Base-by-base conservation (phyloP, 2,797 vertebrate species). In the Pangasius larnaudii region DNA sequence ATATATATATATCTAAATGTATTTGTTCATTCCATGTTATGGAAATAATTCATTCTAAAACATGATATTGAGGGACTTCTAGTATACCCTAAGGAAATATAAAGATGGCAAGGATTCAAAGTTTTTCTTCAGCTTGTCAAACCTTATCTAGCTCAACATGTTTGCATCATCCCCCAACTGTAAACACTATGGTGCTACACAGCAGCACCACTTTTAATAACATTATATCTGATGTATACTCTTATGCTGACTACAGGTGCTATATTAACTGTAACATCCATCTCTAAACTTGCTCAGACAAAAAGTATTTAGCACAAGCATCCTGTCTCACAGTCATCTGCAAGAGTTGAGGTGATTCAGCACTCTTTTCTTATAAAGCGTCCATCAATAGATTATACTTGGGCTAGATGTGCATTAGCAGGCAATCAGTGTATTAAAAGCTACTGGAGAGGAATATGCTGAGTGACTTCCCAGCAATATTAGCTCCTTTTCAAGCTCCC, bases 301-400 rank as follows among this genome's bases (percentile, higher is more conserved):
- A 51, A 67, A 84, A 67, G 36, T n/a, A 6, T 19, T 33, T 22
- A 51, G n/a, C 18, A 61, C 33, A 61, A 42, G 56, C 56, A 27
- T 61, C 56, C 22, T 61, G 11, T 59, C 56, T 80, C 33, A 24
- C 11, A 24, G 78, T 53, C 1, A 6, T 30, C 3, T 63, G 58
- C 16, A 83, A 51, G 36, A 42, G 42, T 33, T 67, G 61, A 51
- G 16, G 16, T 67, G 42, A 84, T 67, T 67, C 61, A 84, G 81
- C 65, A 84, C 30, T 75, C 19, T 65, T 42, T 63, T 61, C 14
- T 2, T 61, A 65, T 84, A 56, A 84, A 88, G 61, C 8, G 7
- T 56, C 42, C 67, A 74, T 82, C 78, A 82, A 18, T 49, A 69
- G 36, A 74, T 63, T 71, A 82, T 10, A 69, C 80, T 51, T 36